phyloP scores from a whole-genome alignment of 37 sponge, comb jelly and placozoan genomes.

The Petrosia ficiformis region DNA sequence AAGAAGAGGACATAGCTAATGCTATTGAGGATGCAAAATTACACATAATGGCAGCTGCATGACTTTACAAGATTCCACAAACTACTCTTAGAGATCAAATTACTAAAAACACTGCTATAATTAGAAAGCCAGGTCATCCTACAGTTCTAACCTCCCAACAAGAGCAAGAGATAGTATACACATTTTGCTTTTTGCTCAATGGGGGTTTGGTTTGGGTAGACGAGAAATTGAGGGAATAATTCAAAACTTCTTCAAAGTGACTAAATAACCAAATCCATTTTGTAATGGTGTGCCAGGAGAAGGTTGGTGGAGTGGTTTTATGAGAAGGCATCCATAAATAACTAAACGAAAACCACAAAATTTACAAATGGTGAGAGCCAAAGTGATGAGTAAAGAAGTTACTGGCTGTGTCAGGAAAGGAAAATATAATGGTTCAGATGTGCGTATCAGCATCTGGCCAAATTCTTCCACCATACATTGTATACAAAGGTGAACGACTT shows the following conservation, averaged over 20 bases:
- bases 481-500: conserved; percentile 32
- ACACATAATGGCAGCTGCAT: neutral
- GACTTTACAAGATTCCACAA: neutral
- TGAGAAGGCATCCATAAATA: conserved; percentile 19
- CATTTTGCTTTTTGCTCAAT: neutral
- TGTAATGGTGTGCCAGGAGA: conserved; percentile 25
- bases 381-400: neutral
- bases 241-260: conserved; percentile 24
- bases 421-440: conserved; percentile 24
- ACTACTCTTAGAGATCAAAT: neutral
- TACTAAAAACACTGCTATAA: neutral
- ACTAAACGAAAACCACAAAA: conserved; percentile 20
- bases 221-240: conserved; percentile 10
- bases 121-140: conserved; percentile 1
- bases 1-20: neutral
- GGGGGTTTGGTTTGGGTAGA: conserved; percentile 7
- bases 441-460: conserved; percentile 40
- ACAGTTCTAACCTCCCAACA: conserved; percentile 15
- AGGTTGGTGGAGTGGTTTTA: conserved; percentile 34
- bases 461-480: conserved; percentile 35
- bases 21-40: neutral
- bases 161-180: conserved; percentile 36
- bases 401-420: neutral
- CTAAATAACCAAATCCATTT: conserved; percentile 22
- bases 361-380: conserved; percentile 10